Conservation (phyloP, 2,888 invertebrate genomes). For the Cephus spinipes region DNA sequence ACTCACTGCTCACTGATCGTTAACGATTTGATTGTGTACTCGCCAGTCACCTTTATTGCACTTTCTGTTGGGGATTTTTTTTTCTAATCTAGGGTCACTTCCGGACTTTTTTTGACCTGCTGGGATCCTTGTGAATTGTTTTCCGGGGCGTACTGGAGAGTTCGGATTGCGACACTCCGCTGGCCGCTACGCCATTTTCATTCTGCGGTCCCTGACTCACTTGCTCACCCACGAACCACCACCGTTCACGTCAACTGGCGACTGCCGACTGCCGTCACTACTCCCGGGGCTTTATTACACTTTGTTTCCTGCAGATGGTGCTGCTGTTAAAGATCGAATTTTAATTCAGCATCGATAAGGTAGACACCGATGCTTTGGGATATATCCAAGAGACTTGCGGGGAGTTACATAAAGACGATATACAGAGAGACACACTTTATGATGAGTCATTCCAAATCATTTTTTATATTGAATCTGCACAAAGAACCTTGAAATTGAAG, state of each 20-base stretch:
- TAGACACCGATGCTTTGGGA: not conserved
- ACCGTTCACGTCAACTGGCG: conserved; percentile 45
- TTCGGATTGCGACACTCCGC: conserved; percentile 14
- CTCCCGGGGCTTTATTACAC: not conserved
- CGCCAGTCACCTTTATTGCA: not conserved
- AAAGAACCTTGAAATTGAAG: too few relatives aligned
- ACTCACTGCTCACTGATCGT: not conserved
- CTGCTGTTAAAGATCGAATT: not conserved
- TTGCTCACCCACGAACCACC: conserved; percentile 22
- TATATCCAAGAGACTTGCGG: not conserved
- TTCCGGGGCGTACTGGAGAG: conserved; percentile 10
- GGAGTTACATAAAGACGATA: not conserved
- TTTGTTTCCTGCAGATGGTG: not conserved
- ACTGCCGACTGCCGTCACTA: conserved; percentile 45
- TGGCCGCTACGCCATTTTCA: conserved; percentile 55
- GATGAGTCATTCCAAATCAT: not conserved
- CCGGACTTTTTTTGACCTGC: not conserved
- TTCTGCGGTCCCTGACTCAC: conserved; percentile 33
- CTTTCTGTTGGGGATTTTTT: too few relatives aligned
- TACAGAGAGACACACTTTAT: too few relatives aligned
- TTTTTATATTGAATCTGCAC: too few relatives aligned
- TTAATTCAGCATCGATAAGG: not conserved
- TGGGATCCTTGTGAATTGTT: not conserved
- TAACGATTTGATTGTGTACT: not conserved
- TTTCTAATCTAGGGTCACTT: too few relatives aligned